These are phyloP conservation scores for Drosophila leontia DNA, from an alignment of 1,140 invertebrate species.

Conservation along the genomic window DNA sequence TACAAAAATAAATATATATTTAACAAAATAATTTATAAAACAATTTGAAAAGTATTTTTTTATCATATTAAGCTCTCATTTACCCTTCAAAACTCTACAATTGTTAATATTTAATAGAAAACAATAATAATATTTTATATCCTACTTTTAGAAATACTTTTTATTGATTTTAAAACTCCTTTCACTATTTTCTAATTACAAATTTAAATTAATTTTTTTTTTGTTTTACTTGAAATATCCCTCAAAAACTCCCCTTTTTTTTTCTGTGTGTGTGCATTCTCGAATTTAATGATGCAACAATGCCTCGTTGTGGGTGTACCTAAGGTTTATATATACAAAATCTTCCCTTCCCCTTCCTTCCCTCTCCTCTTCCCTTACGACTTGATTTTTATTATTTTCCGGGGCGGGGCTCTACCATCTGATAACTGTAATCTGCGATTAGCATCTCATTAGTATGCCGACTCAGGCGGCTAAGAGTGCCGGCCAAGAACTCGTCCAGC, in stretches of 20 bases:
- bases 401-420: slow-evolving; percentile 10
- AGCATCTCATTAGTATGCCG: slow-evolving; percentile 60
- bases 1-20: too few species aligned
- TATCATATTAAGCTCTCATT: too few species aligned
- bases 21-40: too few species aligned
- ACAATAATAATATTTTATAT: background rate
- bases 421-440: slow-evolving; percentile 65
- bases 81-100: too few species aligned
- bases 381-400: slow-evolving; percentile 27
- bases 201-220: background rate
- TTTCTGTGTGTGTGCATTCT: background rate
- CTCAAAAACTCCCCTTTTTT: background rate
- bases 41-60: too few species aligned
- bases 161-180: background rate
- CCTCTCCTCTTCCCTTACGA: background rate
- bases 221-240: background rate
- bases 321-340: background rate
- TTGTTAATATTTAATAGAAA: too few species aligned
- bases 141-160: background rate
- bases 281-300: slow-evolving; percentile 18
- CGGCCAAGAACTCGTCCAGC: slow-evolving; percentile 31
- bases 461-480: slow-evolving; percentile 7
- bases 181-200: background rate
- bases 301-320: background rate
- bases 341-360: too few species aligned